Evolutionary conservation across 2,888 invertebrate genomes (phyloP).

Genomic region (Gymnoscelis rufifasciata): DNA sequence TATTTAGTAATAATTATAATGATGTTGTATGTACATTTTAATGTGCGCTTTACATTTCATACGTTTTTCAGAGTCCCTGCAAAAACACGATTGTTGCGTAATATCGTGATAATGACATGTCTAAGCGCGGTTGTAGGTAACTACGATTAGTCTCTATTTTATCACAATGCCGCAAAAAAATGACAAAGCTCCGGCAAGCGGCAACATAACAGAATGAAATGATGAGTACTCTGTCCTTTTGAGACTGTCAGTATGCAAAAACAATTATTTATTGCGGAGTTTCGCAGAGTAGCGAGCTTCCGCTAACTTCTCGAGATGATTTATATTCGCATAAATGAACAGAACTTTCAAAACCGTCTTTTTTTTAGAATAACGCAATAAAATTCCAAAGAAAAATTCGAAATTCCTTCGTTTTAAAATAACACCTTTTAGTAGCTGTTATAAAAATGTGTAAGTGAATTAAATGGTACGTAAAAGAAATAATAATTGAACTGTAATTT

Average conservation of each 20-base stretch:
- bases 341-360: conserved; percentile 34
- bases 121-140: too few relatives aligned
- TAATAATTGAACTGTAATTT: too few relatives aligned
- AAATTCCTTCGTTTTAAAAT: too few relatives aligned
- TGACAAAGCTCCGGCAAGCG: conserved; percentile 8
- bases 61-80: too few relatives aligned
- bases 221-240: conserved; percentile 23
- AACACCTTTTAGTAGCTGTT: neutral
- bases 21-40: too few relatives aligned
- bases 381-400: too few relatives aligned
- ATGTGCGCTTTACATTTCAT: too few relatives aligned
- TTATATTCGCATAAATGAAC: conserved; percentile 42
- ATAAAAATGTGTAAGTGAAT: too few relatives aligned
- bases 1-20: too few relatives aligned
- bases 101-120: too few relatives aligned
- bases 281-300: conserved; percentile 37
- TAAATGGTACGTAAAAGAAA: too few relatives aligned
- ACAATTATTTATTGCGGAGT: conserved; percentile 44
- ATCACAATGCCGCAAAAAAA: conserved; percentile 10
- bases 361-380: conserved; percentile 10
- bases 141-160: neutral
- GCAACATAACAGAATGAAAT: conserved; percentile 8
- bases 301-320: conserved; percentile 42
- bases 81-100: too few relatives aligned
- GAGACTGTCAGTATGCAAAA: conserved; percentile 34